Conservation (phyloP, 1,140 invertebrate species). For the Sinonovacula constricta region DNA sequence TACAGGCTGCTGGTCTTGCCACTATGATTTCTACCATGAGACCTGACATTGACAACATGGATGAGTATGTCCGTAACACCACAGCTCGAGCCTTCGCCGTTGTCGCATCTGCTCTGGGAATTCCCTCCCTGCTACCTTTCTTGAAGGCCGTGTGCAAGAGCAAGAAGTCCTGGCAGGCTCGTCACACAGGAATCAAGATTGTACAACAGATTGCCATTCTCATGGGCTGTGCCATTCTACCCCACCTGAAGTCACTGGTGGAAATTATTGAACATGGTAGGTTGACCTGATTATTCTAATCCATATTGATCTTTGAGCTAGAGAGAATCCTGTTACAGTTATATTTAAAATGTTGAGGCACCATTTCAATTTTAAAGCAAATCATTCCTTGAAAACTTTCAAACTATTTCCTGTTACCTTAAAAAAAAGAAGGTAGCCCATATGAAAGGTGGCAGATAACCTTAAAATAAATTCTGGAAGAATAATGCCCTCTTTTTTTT, state of each 20-base stretch:
- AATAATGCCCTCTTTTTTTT: too few species aligned
- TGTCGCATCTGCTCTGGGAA: conserved; percentile 98
- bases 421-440: too few species aligned
- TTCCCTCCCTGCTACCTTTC: conserved; percentile 98
- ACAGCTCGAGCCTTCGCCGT: conserved; percentile 99
- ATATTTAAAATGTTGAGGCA: too few species aligned
- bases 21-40: conserved; percentile 99
- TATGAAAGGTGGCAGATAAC: too few species aligned
- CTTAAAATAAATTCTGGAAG: too few species aligned
- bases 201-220: conserved; percentile 99
- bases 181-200: conserved; percentile 99
- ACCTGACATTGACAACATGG: conserved; percentile 99
- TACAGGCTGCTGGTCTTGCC: conserved; percentile 95
- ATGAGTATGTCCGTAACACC: conserved; percentile 99
- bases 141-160: conserved; percentile 99
- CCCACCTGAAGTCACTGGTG: conserved; percentile 97
- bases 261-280: conserved; percentile 99
- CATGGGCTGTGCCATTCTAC: conserved; percentile 99
- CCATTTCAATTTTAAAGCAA: too few species aligned
- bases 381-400: too few species aligned
- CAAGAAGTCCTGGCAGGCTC: conserved; percentile 99
- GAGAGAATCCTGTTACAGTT: too few species aligned
- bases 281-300: too few species aligned
- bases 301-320: too few species aligned
- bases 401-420: too few species aligned